A percentile compares a stretch with the other conserved stretches of the same genome.
Conservation (phyloP, 2,888 invertebrate genomes). For the Lithophane leautieri region DNA sequence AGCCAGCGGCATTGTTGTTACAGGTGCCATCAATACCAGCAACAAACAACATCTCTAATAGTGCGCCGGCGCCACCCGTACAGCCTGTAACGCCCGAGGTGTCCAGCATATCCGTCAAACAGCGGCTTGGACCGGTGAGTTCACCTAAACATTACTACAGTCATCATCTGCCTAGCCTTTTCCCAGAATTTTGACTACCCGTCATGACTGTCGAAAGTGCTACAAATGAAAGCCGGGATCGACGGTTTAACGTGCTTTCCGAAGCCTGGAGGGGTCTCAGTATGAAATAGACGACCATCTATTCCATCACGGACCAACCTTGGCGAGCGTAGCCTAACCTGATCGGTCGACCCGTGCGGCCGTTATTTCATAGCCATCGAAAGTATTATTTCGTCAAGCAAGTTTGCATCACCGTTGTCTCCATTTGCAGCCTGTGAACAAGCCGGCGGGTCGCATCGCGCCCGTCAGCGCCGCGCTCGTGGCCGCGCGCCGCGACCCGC, state of each 20-base stretch:
- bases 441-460: constrained; percentile 80
- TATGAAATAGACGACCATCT: neutral
- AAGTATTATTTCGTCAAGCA: neutral
- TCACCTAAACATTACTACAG: neutral
- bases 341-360: too few relatives aligned
- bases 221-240: neutral
- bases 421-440: constrained; percentile 82
- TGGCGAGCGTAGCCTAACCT: neutral
- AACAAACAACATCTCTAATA: constrained; percentile 30
- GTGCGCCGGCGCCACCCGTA: constrained; percentile 59
- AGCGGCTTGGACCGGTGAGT: constrained; percentile 86
- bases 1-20: constrained; percentile 19
- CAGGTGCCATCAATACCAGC: constrained; percentile 45
- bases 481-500: constrained; percentile 79
- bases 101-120: constrained; percentile 74
- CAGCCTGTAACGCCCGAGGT: constrained; percentile 59
- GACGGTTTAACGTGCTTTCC: neutral
- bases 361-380: neutral
- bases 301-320: neutral
- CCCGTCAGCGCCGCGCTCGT: constrained; percentile 80
- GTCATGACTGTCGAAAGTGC: neutral
- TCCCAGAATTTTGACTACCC: neutral
- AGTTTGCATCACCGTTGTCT: constrained; percentile 41
- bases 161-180: neutral
- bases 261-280: neutral